Evolutionary conservation across 2,797 vertebrate species (phyloP).

Genomic region (Hydrophis major): DNA sequence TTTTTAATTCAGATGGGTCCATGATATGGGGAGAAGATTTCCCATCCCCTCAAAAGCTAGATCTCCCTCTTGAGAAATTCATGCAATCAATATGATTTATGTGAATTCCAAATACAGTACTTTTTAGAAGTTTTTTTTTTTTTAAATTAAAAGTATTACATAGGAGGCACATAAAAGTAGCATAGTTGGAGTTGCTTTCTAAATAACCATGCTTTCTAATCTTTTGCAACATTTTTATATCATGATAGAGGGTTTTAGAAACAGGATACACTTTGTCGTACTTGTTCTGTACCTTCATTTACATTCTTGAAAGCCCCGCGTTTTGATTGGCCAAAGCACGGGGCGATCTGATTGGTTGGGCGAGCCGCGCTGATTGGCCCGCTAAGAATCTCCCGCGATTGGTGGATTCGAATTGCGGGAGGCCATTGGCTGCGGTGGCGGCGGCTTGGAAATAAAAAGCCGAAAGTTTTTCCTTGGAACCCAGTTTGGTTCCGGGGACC

Average conservation of each 20-base stretch:
- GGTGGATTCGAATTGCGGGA: too few species aligned
- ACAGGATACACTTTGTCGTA: neutral
- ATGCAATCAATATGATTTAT: neutral
- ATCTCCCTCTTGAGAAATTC: neutral
- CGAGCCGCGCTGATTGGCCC: too few species aligned
- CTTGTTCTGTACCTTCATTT: too few species aligned
- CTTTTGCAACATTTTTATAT: constrained; percentile 12
- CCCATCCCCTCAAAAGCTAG: neutral
- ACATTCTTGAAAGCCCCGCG: too few species aligned
- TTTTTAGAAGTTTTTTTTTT: neutral
- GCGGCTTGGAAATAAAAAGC: too few species aligned
- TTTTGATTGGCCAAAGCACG: too few species aligned
- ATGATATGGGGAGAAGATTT: neutral
- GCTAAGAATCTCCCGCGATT: too few species aligned
- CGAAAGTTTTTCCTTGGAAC: too few species aligned
- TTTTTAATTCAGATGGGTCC: neutral
- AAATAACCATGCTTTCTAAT: neutral
- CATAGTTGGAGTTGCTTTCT: neutral
- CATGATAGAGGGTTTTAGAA: neutral
- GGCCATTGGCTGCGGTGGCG: too few species aligned
- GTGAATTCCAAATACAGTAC: neutral
- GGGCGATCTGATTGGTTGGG: too few species aligned
- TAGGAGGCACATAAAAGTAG: neutral
- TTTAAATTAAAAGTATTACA: neutral
- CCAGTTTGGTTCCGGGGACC: too few species aligned